These are phyloP conservation scores for Stegodyphus mimosarum DNA, from an alignment of 1,140 invertebrate genomes.

Conservation along the genomic window DNA sequence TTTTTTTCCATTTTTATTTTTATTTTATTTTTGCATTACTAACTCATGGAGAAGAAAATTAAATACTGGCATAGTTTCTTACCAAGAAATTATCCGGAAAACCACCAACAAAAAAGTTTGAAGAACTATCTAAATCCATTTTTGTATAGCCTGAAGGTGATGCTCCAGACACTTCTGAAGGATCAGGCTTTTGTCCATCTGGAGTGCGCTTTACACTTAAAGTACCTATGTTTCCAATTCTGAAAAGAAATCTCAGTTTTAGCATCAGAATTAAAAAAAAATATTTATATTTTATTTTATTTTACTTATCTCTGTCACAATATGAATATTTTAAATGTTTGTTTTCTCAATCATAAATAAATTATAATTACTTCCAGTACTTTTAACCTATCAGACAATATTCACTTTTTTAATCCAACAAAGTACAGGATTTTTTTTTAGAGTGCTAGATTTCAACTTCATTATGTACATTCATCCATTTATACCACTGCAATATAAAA, in stretches of 20 bases:
- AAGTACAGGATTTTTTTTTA: no score
- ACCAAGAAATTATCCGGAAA: slow-evolving; percentile 61
- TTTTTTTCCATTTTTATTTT: background rate
- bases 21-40: background rate
- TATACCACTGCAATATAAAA: no score
- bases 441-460: no score
- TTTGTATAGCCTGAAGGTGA: slow-evolving; percentile 64
- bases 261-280: no score
- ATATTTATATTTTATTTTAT: no score
- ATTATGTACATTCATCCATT: no score
- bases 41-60: background rate
- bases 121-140: slow-evolving; percentile 63
- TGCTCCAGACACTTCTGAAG: slow-evolving; percentile 56
- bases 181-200: slow-evolving; percentile 62
- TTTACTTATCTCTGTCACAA: no score
- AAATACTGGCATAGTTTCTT: background rate
- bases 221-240: slow-evolving; percentile 66
- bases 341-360: no score
- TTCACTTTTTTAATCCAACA: no score
- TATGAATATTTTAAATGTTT: no score
- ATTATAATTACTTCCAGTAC: no score
- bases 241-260: slow-evolving; percentile 12
- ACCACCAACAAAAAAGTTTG: slow-evolving; percentile 65
- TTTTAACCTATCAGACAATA: no score
- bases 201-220: slow-evolving; percentile 65